Evolutionary conservation across 2,888 invertebrate genomes (phyloP), one percentile per base, ranked within the genome.

Genomic region (Tryphoninae sp.): DNA sequence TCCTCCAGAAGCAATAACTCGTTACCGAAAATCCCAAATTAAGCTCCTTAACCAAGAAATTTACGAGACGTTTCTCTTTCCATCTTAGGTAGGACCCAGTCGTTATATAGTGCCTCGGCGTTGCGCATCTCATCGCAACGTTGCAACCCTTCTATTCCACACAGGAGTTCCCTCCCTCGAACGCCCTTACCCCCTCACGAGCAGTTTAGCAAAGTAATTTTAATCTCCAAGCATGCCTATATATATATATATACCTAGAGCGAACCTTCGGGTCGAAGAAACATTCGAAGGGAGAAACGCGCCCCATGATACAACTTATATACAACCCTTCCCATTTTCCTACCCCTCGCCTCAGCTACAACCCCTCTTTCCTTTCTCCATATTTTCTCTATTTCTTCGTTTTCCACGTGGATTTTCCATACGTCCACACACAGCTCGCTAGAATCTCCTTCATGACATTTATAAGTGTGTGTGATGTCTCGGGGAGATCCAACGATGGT

Each of bases 1-100:
- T 19, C 23, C 55, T 40, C 23, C 55, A 45, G 64, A 33, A 40
- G 77, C 89, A 90, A 90, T 91, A 91, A 91, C 91, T 91, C 90
- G 90, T 92, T 92, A 91, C 89, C 88, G 90, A 90, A 90, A 90
- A 92, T 90, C 90, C 85, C 89, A 90, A 91, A 92, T 91, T 92
- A 92, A 92, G 92, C 92, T 91, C 85, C 92, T 92, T 92, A 92
- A 86, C 87, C 86, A 86, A 88, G 89, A 91, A 91, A 90, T 91
- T 91, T 90, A 89, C 90, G 89, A 91, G 91, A 90, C 89, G 85
- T 87, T 84, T 85, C 84, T 74, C 83, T 77, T 84, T 81, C 83
- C 82, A 68, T 33, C 78, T 26, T 40, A 59, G 76, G 33, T 33
- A 80, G 55, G 71, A 72, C 42, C 68, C 68, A 68, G 55, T 69